phyloP scores from a whole-genome alignment of 2,113 vertebrate species.

The Cyanocitta stelleri region DNA sequence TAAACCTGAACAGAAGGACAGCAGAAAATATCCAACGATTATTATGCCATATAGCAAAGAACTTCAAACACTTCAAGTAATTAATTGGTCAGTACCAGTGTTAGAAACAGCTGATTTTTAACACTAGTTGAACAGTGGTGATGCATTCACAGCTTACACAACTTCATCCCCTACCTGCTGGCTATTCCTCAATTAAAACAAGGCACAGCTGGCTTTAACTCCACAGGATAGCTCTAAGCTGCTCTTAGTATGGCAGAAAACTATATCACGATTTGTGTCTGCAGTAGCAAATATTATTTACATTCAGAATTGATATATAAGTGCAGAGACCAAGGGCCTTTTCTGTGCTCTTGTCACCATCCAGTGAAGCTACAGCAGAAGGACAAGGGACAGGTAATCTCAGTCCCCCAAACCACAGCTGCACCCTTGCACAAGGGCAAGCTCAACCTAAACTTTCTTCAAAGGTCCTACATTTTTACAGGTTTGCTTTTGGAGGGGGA shows the following conservation, averaged over 20 bases:
- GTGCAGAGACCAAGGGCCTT: neutral
- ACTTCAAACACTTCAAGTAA: neutral
- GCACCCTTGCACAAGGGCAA: neutral
- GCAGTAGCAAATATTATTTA: neutral
- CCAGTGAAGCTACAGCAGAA: neutral
- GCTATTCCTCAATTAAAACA: neutral
- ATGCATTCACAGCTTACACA: neutral
- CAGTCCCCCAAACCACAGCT: neutral
- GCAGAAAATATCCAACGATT: neutral
- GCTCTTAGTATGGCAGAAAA: neutral
- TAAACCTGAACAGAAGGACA: neutral
- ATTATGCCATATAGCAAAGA: neutral
- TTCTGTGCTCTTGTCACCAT: neutral
- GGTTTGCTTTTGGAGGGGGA: neutral
- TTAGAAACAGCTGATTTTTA: neutral
- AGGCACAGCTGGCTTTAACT: neutral
- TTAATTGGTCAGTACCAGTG: neutral
- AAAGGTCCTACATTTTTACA: neutral
- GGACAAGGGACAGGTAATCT: neutral
- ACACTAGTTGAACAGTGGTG: neutral
- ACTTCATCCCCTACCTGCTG: neutral
- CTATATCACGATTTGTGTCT: neutral
- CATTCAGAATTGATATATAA: neutral
- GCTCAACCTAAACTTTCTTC: neutral
- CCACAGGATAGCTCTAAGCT: neutral